These are phyloP conservation scores for Avahi laniger DNA, from an alignment of 2,797 vertebrate genomes.

Conservation along the genomic window DNA sequence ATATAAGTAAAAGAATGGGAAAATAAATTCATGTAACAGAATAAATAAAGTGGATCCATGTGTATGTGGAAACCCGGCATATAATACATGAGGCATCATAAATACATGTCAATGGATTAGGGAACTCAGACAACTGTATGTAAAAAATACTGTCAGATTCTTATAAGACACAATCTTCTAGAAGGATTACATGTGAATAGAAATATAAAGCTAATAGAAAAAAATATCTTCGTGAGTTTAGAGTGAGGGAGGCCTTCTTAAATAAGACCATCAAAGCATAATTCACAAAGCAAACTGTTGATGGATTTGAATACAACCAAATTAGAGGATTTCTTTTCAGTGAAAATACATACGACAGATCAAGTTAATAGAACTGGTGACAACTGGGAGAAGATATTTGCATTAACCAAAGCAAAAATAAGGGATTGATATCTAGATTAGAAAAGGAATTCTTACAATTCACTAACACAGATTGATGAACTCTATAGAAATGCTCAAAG, in stretches of 20 bases:
- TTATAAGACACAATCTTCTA: background rate
- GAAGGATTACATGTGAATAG: background rate
- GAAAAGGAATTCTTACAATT: conserved; percentile 9
- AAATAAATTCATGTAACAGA: background rate
- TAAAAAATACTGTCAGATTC: background rate
- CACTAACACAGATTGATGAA: background rate
- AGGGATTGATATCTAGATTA: background rate
- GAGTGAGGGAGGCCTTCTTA: background rate
- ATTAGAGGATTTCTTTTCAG: conserved; percentile 2
- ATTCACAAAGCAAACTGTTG: background rate
- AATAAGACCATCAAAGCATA: background rate
- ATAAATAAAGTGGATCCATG: background rate
- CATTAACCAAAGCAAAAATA: background rate
- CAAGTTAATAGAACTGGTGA: background rate
- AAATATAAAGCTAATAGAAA: background rate
- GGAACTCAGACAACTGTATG: background rate
- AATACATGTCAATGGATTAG: background rate
- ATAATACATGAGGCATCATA: background rate
- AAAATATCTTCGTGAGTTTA: background rate
- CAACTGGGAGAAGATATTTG: background rate
- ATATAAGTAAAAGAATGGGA: background rate
- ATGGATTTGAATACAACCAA: background rate
- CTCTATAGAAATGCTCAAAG: background rate
- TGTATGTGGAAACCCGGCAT: background rate
- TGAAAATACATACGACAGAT: background rate